Conservation (phyloP, 1,140 invertebrate species). For the Drosophila teissieri region DNA sequence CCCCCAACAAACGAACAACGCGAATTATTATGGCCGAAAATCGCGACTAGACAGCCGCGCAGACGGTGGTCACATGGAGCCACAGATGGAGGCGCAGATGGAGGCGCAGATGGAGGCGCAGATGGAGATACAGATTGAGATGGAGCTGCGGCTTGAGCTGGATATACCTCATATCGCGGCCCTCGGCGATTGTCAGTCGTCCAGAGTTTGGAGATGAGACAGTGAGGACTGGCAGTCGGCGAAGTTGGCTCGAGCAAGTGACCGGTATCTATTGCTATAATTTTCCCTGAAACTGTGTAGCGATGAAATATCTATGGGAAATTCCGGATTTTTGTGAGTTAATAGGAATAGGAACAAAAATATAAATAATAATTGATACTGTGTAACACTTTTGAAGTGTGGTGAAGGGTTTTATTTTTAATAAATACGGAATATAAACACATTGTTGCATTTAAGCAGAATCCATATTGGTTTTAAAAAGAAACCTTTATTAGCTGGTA, state of each 20-base stretch:
- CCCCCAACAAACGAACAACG: conserved; percentile 51
- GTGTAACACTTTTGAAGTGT: neutral
- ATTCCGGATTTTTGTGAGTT: conserved; percentile 2
- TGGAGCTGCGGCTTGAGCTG: neutral
- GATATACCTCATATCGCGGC: conserved; percentile 25
- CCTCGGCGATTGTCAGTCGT: conserved; percentile 34
- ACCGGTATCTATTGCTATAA: conserved; percentile 24
- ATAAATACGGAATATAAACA: neutral
- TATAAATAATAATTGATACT: conserved; percentile 12
- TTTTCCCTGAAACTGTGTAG: conserved; percentile 20
- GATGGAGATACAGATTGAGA: conserved; percentile 6
- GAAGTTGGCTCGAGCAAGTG: conserved; percentile 32
- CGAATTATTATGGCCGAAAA: conserved; percentile 60
- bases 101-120: conserved; percentile 33
- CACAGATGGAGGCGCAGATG: neutral
- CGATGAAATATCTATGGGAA: conserved; percentile 13
- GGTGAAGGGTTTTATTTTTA: neutral
- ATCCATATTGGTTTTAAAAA: neutral
- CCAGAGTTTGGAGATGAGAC: conserved; percentile 42
- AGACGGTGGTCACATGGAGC: conserved; percentile 15
- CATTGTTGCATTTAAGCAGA: too few species aligned
- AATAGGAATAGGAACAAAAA: conserved; percentile 20
- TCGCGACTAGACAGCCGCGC: conserved; percentile 31
- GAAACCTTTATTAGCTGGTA: neutral
- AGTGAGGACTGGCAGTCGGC: conserved; percentile 24